Conservation (phyloP, 1,140 invertebrate genomes). For the Phthorimaea operculella region DNA sequence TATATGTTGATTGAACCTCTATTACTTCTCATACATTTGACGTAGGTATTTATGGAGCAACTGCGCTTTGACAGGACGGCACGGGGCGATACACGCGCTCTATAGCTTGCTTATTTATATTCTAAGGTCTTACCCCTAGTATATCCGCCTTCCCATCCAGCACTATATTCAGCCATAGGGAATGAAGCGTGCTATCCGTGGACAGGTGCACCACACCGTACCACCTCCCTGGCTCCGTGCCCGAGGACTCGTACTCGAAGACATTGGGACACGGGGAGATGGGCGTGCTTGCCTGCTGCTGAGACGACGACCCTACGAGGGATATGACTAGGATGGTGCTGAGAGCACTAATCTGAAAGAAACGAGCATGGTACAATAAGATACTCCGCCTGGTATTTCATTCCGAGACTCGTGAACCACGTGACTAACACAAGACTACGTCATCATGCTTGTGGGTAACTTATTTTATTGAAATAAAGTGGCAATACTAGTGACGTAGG, state of each 20-base stretch:
- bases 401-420: too few species aligned
- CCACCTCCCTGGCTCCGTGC: constrained; percentile 49
- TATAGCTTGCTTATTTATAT: too few species aligned
- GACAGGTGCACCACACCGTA: constrained; percentile 53
- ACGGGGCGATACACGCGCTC: too few species aligned
- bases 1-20: too few species aligned
- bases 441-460: too few species aligned
- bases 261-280: constrained; percentile 58
- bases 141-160: constrained; percentile 58
- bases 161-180: constrained; percentile 59
- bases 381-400: too few species aligned
- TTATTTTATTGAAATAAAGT: too few species aligned
- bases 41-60: too few species aligned
- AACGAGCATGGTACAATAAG: not conserved
- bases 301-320: constrained; percentile 12
- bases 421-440: too few species aligned
- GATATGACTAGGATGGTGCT: constrained; percentile 23
- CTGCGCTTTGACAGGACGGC: too few species aligned
- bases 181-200: constrained; percentile 56
- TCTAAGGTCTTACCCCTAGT: constrained; percentile 38
- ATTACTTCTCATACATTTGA: too few species aligned
- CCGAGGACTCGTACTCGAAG: constrained; percentile 53
- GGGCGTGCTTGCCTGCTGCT: constrained; percentile 27
- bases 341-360: constrained; percentile 30
- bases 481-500: too few species aligned